These are phyloP conservation scores for Cephus nigrinus DNA, from an alignment of 2,888 invertebrate species.

Conservation along the genomic window DNA sequence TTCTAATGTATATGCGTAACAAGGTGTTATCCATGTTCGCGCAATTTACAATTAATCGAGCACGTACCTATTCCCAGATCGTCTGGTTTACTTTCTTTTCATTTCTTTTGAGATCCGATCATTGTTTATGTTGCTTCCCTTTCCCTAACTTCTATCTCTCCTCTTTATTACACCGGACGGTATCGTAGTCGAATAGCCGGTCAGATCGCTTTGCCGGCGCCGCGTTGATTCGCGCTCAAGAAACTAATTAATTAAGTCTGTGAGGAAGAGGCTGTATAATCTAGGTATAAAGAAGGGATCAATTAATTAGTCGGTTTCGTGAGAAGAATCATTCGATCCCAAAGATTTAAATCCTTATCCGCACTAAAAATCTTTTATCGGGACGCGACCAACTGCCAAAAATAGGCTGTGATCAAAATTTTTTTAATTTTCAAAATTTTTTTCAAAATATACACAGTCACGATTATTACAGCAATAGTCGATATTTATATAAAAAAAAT, in stretches of 20 bases:
- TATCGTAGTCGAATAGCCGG: background rate
- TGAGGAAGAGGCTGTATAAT: constrained; percentile 6
- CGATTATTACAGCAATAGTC: background rate
- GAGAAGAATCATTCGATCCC: constrained; percentile 1
- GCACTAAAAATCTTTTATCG: background rate
- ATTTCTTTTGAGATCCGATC: background rate
- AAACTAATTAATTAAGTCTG: constrained; percentile 19
- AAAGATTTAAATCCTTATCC: background rate
- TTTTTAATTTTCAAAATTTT: no score
- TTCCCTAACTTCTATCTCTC: no score
- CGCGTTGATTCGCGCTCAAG: background rate
- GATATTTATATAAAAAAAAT: background rate
- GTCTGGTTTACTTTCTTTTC: background rate
- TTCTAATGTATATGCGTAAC: background rate
- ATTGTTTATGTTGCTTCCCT: background rate
- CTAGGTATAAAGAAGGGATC: constrained; percentile 2
- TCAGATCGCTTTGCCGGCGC: background rate
- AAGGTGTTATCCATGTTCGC: background rate
- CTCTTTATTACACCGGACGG: background rate
- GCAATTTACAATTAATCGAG: background rate
- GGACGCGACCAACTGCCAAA: no score
- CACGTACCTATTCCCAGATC: background rate
- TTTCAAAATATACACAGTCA: background rate
- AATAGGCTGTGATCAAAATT: no score
- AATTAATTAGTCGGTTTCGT: constrained; percentile 22